phyloP scores from a whole-genome alignment of 35 echinoderm and acorn worm species.

The Hemicentrotus pulcherrimus region DNA sequence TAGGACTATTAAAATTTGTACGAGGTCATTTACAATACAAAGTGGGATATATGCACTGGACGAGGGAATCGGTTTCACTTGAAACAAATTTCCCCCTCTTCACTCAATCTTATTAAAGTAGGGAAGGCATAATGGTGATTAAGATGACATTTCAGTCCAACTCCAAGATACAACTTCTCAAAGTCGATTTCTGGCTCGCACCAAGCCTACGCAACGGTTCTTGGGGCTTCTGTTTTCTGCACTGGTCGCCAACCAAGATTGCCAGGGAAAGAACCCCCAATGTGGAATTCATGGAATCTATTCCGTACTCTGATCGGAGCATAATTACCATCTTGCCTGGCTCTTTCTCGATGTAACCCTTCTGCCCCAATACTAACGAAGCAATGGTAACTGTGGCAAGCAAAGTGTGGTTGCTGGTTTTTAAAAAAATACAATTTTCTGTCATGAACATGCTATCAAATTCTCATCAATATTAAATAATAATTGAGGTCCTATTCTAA shows the following conservation, averaged over 20 bases:
- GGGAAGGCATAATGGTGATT: background rate
- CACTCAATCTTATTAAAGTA: background rate
- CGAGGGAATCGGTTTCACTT: too few species aligned
- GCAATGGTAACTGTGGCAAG: background rate
- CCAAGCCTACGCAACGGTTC: background rate
- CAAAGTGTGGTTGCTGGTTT: background rate
- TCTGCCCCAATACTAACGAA: background rate
- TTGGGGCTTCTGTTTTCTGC: background rate
- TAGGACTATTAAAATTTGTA: too few species aligned
- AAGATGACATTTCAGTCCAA: background rate
- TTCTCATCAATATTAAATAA: too few species aligned
- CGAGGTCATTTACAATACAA: too few species aligned
- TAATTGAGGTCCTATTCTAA: too few species aligned
- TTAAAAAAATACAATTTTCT: background rate
- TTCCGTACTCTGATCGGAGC: background rate
- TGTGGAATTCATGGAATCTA: constrained; percentile 47
- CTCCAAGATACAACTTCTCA: background rate
- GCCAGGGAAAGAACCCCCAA: constrained; percentile 45
- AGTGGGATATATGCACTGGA: too few species aligned
- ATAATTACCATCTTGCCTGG: constrained; percentile 31
- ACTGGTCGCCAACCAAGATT: constrained; percentile 22
- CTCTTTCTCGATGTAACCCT: background rate
- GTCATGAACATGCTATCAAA: background rate
- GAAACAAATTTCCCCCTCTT: background rate
- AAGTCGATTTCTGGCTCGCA: background rate